Evolutionary conservation across 2,888 invertebrate genomes (phyloP), one percentile per base, ranked within the genome.

Genomic region (Chalcis sispes): DNA sequence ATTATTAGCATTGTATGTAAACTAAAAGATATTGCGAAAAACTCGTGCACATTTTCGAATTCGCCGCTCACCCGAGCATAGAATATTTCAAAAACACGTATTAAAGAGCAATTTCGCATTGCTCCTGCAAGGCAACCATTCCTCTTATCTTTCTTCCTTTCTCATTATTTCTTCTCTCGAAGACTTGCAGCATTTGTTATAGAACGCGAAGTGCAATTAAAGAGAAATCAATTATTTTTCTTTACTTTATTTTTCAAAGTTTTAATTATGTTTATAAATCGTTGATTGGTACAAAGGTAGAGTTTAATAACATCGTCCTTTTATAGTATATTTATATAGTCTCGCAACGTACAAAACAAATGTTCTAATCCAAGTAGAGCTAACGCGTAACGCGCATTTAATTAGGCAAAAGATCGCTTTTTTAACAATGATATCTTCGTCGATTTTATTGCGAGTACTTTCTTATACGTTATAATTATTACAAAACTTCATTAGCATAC

Each of bases 1-100:
- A n/a, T n/a, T n/a, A 42, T 15, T 15, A 13, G 15, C 42, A 7
- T 13, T 42, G 2, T 42, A 18, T 42, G 15, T 32, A n/a, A 59
- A 61, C 7, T 42, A 36, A 58, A 58, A 65, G 36, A 65, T 65
- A 50, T 65, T 27, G 58, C 72, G n/a, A 36, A 32, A 48, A 36
- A 42, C 54, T 52, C 72, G 2, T 23, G 46, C 23, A 27, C 52
- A 62, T 62, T 20, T 61, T 29, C 71, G 13, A 18, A 2, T 52
- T 54, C 7, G 42, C 27, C 64, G 29, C 72, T 20, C n/a, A n/a
- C n/a, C n/a, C n/a, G n/a, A n/a, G n/a, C n/a, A n/a, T n/a, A 2
- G 27, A n/a, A 58, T 65, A 58, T 65, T 65, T 72, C 72, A 65
- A 72, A 66, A 72, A 72, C 72, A 72, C 72, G 25, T 58, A 72